Evolutionary conservation across 2,113 vertebrate genomes (phyloP), one percentile per base, ranked within the genome.

Genomic region (Motacilla alba): DNA sequence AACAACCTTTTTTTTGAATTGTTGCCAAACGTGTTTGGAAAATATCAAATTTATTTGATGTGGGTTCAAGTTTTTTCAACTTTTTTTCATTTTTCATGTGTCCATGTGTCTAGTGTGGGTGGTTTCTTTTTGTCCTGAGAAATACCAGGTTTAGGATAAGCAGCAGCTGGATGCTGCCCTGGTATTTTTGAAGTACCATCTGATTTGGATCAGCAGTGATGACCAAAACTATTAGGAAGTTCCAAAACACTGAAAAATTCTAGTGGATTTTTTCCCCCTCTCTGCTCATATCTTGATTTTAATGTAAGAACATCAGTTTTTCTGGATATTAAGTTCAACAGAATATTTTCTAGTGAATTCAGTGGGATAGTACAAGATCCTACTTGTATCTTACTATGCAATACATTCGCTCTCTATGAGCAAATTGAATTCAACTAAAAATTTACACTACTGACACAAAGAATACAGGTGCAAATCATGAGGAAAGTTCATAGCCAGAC

Each of bases 71-170:
- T 49, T 70, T 20, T 52, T 58, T 43, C 14, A 22, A 47, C 13
- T 13, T 23, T 69, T 69, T 58, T 31, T 20, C 0, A 5, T 46
- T 62, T 47, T 39, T 27, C 27, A 7, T 60, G 31, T 59, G 15
- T 73, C 8, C 3, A n/a, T 4, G 6, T 31, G 37, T 30, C 30
- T 41, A 53, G 4, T 59, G 17, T 31, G 4, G 11, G 35, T 35
- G 6, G 0, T 0, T 20, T 35, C 35, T 28, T 15, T 86, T 78
- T 37, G 4, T 13, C 13, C 18, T 60, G 35, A 84, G 17, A 63
- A 83, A 76, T 67, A 67, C 1, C 43, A 12, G 24, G 7, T 24
- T 68, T 47, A 80, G 27, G 63, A 64, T 15, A 87, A 37, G 10
- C 3, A 69, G 43, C 11, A 76, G 3, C 52, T 87, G 72, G 41